Conservation (phyloP, 2,113 vertebrate species). For the Vidua chalybeata region DNA sequence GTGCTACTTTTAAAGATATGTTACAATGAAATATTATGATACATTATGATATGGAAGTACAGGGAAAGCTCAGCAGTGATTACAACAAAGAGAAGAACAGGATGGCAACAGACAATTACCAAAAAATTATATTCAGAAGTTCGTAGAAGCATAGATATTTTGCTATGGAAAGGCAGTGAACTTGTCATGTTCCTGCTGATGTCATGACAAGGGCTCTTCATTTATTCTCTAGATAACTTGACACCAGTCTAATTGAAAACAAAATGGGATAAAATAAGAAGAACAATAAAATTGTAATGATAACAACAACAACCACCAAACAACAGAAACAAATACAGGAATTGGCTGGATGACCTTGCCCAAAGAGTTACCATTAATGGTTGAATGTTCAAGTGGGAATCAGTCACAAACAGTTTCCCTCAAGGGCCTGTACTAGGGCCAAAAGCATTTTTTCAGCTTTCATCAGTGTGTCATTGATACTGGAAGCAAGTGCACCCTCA, state of each 20-base stretch:
- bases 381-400: background rate
- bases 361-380: no score
- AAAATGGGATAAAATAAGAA: background rate
- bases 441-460: background rate
- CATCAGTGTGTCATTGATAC: background rate
- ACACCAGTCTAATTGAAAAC: background rate
- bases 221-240: slow-evolving; percentile 22
- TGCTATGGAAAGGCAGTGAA: background rate
- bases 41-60: background rate
- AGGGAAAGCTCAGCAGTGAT: background rate
- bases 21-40: background rate
- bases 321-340: background rate
- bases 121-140: background rate
- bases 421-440: no score
- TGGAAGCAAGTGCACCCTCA: background rate
- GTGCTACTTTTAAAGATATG: background rate
- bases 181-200: background rate
- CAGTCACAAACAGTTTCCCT: background rate
- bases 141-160: background rate
- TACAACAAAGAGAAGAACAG: background rate
- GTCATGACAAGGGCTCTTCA: background rate
- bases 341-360: background rate
- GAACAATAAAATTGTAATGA: background rate
- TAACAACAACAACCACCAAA: background rate
- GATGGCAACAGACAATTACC: background rate